Percentiles rank a stretch among this genome's conserved stretches.
Conservation (phyloP, 2,113 vertebrate genomes). For the Chaenogobius annularis region DNA sequence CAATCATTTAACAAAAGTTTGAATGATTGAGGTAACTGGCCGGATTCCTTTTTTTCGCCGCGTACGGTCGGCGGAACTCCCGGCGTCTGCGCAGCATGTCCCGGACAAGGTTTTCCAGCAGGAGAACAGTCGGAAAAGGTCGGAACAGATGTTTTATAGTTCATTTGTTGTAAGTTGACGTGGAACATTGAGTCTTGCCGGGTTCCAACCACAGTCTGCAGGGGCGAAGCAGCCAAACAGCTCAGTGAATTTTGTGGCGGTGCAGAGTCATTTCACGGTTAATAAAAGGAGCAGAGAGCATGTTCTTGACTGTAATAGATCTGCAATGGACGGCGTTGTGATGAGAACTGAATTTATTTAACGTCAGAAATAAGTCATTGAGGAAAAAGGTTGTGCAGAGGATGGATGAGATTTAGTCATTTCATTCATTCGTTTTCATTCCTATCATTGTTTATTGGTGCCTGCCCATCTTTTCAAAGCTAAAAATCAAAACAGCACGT, state of each 20-base stretch:
- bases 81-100: slow-evolving; percentile 60
- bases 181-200: slow-evolving; percentile 3
- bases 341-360: background rate
- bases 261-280: background rate
- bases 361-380: too few relatives aligned
- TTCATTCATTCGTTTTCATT: too few relatives aligned
- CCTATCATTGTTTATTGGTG: too few relatives aligned
- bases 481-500: too few relatives aligned
- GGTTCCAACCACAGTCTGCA: background rate
- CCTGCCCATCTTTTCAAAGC: too few relatives aligned
- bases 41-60: too few relatives aligned
- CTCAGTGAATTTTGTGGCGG: background rate
- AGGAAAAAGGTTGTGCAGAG: too few relatives aligned
- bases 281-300: background rate
- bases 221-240: background rate
- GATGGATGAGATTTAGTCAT: too few relatives aligned
- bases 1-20: too few relatives aligned
- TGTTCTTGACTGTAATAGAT: background rate
- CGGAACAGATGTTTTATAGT: slow-evolving; percentile 49
- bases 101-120: slow-evolving; percentile 47
- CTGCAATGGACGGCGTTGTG: background rate
- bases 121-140: slow-evolving; percentile 20
- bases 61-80: slow-evolving; percentile 25
- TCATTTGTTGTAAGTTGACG: slow-evolving; percentile 16
- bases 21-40: too few relatives aligned